Evolutionary conservation across 2,888 invertebrate genomes (phyloP), one percentile per base, ranked within the genome.

Genomic region (Nebria salina): DNA sequence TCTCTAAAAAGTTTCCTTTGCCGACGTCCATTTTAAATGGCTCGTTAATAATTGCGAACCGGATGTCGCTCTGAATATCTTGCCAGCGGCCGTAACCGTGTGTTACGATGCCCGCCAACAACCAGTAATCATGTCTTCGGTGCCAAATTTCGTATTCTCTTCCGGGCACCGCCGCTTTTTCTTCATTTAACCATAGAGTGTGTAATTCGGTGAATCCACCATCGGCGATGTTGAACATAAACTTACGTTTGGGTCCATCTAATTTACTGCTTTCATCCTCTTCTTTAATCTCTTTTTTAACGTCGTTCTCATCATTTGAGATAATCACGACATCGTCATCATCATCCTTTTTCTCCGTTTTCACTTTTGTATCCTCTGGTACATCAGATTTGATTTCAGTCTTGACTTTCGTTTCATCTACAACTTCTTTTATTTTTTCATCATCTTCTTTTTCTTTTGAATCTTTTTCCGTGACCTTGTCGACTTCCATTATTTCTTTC

Each of bases 111-210:
- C 99, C 99, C 72, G 98, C 98, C 76, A 99, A 90, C 9, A 99
- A 92, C 99, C 99, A 99, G 90, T 99, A 99, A 90, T 99, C 99
- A 89, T 99, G 99, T 77, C 98, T 92, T 83, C 99, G 92, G 89
- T 99, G 99, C 99, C 99, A 99, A 85, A 99, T 99, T 91, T 99
- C 99, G 88, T 98, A 98, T 89, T 99, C 98, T 2, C 98, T 92
- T 7, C 97, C 97, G 0, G 98, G 97, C 65, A 97, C 96, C 0
- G 99, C 98, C 0, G 98, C 99, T 83, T 89, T 89, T 88, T 99
- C 99, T 89, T 99, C 99, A 89, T 99, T 99, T 83, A 98, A 91
- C 99, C 99, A 99, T 74, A 99, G 90, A 0, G 99, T 98, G 88
- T 99, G 99, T 11, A 98, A 90, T 87, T 99, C 99, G 0, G 99